These are phyloP conservation scores for Pristionchus maxplancki DNA, from an alignment of 2,888 invertebrate species.

Conservation along the genomic window DNA sequence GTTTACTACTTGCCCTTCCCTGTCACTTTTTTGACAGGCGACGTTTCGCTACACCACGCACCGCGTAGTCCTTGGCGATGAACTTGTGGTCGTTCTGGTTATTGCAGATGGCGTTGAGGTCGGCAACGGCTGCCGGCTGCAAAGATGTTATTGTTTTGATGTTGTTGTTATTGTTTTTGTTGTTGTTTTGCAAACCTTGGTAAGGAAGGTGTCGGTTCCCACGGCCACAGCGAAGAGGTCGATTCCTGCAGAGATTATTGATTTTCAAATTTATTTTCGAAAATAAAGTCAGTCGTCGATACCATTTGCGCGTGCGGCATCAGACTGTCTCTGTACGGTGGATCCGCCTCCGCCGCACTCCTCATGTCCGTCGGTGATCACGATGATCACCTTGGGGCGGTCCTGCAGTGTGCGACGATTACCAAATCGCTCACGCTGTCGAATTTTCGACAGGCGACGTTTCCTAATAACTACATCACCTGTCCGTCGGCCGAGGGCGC, in stretches of 20 bases:
- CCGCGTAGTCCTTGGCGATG: constrained; percentile 48
- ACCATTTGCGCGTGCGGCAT: not conserved
- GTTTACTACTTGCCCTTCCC: no score
- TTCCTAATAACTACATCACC: not conserved
- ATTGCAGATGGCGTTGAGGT: constrained; percentile 49
- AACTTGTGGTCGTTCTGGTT: constrained; percentile 48
- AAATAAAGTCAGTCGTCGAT: constrained; percentile 1
- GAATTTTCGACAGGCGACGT: constrained; percentile 5
- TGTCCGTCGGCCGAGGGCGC: constrained; percentile 3
- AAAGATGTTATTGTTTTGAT: not conserved
- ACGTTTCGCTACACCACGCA: not conserved
- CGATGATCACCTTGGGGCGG: constrained; percentile 42
- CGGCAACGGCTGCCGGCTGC: constrained; percentile 11
- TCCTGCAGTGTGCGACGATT: not conserved
- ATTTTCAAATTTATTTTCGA: no score
- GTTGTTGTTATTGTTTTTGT: not conserved
- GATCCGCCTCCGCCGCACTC: constrained; percentile 24
- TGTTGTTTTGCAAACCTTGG: not conserved
- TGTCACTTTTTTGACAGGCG: not conserved
- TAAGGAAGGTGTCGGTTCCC: constrained; percentile 35
- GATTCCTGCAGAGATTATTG: constrained; percentile 20
- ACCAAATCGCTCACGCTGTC: not conserved
- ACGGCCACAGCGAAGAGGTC: constrained; percentile 48
- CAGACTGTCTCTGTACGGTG: not conserved
- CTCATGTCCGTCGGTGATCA: constrained; percentile 50